Evolutionary conservation across 2,797 vertebrate species (phyloP), one percentile per base, ranked within the genome.

Genomic region (Lacerta bilineata): DNA sequence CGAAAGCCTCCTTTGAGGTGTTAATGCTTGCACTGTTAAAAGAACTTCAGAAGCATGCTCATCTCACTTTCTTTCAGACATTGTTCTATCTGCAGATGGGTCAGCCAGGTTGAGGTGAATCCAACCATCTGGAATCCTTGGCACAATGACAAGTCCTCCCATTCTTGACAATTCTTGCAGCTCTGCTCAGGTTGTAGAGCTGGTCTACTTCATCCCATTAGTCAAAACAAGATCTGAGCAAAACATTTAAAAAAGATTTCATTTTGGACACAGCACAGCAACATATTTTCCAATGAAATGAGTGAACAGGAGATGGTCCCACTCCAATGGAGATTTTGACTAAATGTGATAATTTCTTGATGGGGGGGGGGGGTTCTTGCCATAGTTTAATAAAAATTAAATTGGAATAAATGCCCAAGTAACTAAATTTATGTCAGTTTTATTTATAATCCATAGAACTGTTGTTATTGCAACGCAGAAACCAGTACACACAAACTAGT

Each of bases 211-310:
- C 25, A 78, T 83, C 64, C 80, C 43, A 25, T 75, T 41, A 83
- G 41, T 77, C 71, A 88, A 77, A 77, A 83, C 59, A 83, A 68
- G 4, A 36, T 66, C 68, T 88, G 71, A 77, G 41, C n/a, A 29
- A 64, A 66, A 77, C 33, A 76, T 50, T 50, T 50, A 46, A 85
- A 78, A n/a, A n/a, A 71, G 8, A n/a, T 71, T n/a, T n/a, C 75
- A 59, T 84, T 72, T 39, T 75, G 83, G 33, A 25, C 46, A 84
- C 69, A 36, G 18, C 33, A 50, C 68, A 72, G 68, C 33, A n/a
- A 1, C 25, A 29, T 10, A 41, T 80, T 61, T 39, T 59, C 15
- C 33, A n/a, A 23, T 78, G 81, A 88, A 88, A 83, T 76, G n/a
- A 36, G 46, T 66, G 29, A 50, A 50, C 66, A 68, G 71, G 33